These are phyloP conservation scores for Neopelma chrysocephalum DNA, from an alignment of 2,797 vertebrate species.

Conservation along the genomic window DNA sequence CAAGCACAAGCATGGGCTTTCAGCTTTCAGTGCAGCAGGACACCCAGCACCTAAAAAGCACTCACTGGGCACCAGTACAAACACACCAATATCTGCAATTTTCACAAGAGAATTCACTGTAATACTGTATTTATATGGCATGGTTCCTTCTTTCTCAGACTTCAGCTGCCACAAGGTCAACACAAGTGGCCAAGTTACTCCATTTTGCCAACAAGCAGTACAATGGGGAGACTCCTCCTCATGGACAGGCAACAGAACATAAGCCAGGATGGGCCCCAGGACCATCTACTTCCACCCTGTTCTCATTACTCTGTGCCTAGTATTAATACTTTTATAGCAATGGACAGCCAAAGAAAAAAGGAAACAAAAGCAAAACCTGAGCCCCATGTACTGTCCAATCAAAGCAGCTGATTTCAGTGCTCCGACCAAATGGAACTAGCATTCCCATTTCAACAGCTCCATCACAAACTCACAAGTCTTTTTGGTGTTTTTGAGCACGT, in stretches of 20 bases:
- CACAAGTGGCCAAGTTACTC: not conserved
- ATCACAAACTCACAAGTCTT: slow-evolving; percentile 83
- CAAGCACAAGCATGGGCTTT: not conserved
- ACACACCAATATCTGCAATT: not conserved
- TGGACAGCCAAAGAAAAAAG: not conserved
- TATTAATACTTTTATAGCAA: not conserved
- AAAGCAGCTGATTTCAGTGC: not conserved
- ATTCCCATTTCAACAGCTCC: not conserved
- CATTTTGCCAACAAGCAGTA: not conserved
- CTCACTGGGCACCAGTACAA: not conserved
- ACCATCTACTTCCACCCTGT: not conserved
- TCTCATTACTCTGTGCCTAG: not conserved
- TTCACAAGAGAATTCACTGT: not conserved
- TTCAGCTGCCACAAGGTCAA: not conserved
- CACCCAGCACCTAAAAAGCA: not conserved
- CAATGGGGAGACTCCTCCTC: not conserved
- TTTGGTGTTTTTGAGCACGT: slow-evolving; percentile 81
- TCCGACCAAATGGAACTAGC: not conserved
- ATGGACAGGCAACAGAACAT: not conserved
- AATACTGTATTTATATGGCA: not conserved
- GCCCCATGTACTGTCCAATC: not conserved
- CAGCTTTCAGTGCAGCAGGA: not conserved
- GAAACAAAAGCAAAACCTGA: not conserved
- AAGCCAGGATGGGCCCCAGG: not conserved
- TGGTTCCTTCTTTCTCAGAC: not conserved